Conservation (phyloP, 1,140 invertebrate species). For the Euura saliciscinereae region DNA sequence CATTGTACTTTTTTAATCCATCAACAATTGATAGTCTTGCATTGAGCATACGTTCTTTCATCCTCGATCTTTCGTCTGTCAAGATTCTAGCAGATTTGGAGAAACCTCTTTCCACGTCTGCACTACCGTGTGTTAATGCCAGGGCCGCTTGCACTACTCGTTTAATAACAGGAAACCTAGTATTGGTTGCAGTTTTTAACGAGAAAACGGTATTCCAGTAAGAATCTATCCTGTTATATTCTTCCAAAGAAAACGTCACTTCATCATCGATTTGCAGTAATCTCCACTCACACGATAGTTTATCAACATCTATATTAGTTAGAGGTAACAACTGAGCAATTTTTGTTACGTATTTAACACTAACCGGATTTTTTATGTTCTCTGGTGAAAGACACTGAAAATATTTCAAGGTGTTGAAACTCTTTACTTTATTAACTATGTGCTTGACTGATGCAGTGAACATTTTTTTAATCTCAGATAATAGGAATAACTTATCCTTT, state of each 20-base stretch:
- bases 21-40: slow-evolving; percentile 19
- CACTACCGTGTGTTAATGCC: slow-evolving; percentile 11
- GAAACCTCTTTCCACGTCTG: too few relatives aligned
- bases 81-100: slow-evolving; percentile 18
- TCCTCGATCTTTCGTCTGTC: slow-evolving; percentile 20
- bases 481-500: too few relatives aligned
- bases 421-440: too few relatives aligned
- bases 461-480: too few relatives aligned
- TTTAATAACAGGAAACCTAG: slow-evolving; percentile 19
- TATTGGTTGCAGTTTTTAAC: slow-evolving; percentile 16
- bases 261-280: slow-evolving; percentile 17
- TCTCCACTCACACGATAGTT: slow-evolving; percentile 22
- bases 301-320: slow-evolving; percentile 10
- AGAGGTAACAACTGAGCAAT: slow-evolving; percentile 20
- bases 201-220: slow-evolving; percentile 20
- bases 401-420: too few relatives aligned
- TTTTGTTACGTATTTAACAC: background rate
- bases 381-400: too few relatives aligned
- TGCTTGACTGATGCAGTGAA: too few relatives aligned
- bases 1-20: slow-evolving; percentile 19
- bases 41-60: slow-evolving; percentile 24
- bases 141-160: slow-evolving; percentile 21
- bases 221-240: slow-evolving; percentile 15
- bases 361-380: background rate
- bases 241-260: background rate